A percentile compares a stretch with the other conserved stretches of the same genome.
phyloP scores from a whole-genome alignment of 2,888 invertebrate genomes.

The Odontothrips loti region DNA sequence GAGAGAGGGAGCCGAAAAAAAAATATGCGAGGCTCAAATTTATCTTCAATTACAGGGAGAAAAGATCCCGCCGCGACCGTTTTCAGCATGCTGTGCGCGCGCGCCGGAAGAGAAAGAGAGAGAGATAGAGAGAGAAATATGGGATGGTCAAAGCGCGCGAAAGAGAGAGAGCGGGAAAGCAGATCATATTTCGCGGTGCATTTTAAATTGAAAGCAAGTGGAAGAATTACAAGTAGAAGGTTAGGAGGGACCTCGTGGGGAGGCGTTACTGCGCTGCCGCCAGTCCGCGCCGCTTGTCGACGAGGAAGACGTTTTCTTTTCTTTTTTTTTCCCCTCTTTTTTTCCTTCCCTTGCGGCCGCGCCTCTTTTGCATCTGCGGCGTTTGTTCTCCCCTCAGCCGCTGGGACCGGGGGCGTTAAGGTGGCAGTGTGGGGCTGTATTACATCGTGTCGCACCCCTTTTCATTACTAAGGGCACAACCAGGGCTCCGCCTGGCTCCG shows the following conservation, averaged over 20 bases:
- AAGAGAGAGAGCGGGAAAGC: background rate
- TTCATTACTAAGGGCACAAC: background rate
- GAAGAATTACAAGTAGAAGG: constrained; percentile 26
- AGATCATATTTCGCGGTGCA: constrained; percentile 26
- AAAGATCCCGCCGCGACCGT: constrained; percentile 25
- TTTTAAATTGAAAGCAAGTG: constrained; percentile 25
- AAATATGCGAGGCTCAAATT: background rate
- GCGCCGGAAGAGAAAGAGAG: background rate
- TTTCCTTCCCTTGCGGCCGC: background rate
- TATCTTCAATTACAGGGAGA: constrained; percentile 22
- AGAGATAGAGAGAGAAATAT: background rate
- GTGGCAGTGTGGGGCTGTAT: background rate
- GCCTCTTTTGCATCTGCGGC: background rate
- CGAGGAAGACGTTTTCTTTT: no score
- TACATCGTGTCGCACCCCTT: background rate
- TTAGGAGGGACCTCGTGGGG: background rate
- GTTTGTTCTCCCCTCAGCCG: background rate
- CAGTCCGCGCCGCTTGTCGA: no score
- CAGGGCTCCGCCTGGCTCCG: no score
- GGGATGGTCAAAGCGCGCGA: background rate
- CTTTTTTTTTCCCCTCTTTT: no score
- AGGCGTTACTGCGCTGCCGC: no score
- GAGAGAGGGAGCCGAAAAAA: background rate
- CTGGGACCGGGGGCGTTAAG: background rate
- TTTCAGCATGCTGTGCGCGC: constrained; percentile 4